These are phyloP conservation scores for Torymus auratus DNA, from an alignment of 2,888 invertebrate genomes.

Conservation along the genomic window DNA sequence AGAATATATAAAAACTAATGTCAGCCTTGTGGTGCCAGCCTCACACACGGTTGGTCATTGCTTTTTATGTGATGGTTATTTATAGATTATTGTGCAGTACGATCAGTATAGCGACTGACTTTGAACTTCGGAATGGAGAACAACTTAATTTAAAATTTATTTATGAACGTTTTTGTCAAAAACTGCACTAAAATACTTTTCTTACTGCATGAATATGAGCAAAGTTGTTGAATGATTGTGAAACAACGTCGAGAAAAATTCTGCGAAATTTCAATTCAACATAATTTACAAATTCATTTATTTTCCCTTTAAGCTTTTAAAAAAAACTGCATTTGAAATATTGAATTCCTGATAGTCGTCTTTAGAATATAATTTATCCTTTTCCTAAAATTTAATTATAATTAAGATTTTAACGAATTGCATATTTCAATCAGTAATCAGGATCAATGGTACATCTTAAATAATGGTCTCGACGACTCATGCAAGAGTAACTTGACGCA, in stretches of 20 bases:
- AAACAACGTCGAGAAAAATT: conserved; percentile 7
- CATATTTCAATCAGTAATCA: conserved; percentile 29
- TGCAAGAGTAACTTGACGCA: conserved; percentile 51
- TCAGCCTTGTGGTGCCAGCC: conserved; percentile 65
- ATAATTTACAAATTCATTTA: neutral
- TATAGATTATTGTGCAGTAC: conserved; percentile 48
- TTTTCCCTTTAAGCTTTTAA: neutral
- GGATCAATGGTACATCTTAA: conserved; percentile 21
- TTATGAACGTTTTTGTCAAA: conserved; percentile 27
- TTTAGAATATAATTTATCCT: conserved; percentile 17
- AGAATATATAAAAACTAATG: conserved; percentile 49
- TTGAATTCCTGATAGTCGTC: neutral
- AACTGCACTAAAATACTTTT: conserved; percentile 41
- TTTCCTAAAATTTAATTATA: conserved; percentile 43
- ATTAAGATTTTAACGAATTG: conserved; percentile 24
- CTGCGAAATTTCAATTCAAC: conserved; percentile 11
- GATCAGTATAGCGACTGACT: conserved; percentile 47
- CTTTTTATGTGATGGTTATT: conserved; percentile 40
- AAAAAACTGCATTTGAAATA: neutral
- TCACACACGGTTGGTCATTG: conserved; percentile 61
- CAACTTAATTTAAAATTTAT: conserved; percentile 31
- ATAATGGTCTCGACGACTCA: conserved; percentile 20
- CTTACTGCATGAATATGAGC: conserved; percentile 38
- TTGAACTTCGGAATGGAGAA: conserved; percentile 5
- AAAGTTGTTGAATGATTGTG: conserved; percentile 41